Evolutionary conservation across 1,140 invertebrate species (phyloP).

Genomic region (Reticulitermes speratus): DNA sequence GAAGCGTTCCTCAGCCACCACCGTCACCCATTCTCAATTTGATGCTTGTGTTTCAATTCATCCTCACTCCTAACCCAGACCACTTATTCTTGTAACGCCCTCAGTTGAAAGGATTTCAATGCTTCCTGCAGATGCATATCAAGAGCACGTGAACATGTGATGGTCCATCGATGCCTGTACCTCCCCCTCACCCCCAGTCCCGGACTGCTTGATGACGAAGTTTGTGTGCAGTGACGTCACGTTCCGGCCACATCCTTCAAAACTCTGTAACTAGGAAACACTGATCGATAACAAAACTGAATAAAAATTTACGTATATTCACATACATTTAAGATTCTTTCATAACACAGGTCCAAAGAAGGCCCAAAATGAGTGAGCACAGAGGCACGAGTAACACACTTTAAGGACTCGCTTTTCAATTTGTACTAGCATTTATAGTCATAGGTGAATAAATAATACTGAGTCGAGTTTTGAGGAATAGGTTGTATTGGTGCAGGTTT

Average conservation of each 20-base stretch:
- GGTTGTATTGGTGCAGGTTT: too few relatives aligned
- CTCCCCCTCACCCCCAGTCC: neutral
- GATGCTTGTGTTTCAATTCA: neutral
- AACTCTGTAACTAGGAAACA: too few relatives aligned
- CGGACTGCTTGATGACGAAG: neutral
- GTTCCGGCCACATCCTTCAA: neutral
- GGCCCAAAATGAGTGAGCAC: too few relatives aligned
- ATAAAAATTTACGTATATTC: too few relatives aligned
- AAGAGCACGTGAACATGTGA: neutral
- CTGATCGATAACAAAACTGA: too few relatives aligned
- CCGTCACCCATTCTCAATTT: neutral
- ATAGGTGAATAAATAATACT: too few relatives aligned
- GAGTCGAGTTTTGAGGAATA: too few relatives aligned
- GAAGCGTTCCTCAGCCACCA: neutral
- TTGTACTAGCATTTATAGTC: too few relatives aligned
- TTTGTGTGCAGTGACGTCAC: neutral
- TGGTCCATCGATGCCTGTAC: neutral
- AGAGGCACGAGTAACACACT: too few relatives aligned
- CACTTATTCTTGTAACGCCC: neutral
- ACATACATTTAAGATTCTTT: too few relatives aligned
- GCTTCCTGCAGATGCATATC: conserved; percentile 3
- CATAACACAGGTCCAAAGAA: too few relatives aligned
- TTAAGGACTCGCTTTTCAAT: too few relatives aligned
- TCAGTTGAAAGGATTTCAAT: neutral
- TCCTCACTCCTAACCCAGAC: neutral